These are phyloP conservation scores for Eumaeus atala DNA, from an alignment of 1,140 invertebrate species.

Conservation along the genomic window DNA sequence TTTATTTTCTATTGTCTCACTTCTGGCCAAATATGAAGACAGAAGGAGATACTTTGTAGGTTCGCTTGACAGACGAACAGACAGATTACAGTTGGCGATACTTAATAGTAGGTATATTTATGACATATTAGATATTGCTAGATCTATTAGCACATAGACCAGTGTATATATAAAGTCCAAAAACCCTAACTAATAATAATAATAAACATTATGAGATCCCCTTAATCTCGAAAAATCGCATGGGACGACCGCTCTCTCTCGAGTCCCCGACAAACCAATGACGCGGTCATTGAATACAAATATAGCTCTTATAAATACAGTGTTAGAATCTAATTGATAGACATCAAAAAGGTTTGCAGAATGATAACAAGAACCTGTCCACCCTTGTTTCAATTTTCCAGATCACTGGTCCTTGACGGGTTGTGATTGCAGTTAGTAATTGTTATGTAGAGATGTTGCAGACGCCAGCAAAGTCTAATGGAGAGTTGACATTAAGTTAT, in stretches of 20 bases:
- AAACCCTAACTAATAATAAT: conserved; percentile 41
- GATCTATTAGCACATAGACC: too few relatives aligned
- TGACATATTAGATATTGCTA: too few relatives aligned
- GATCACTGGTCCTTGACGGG: conserved; percentile 46
- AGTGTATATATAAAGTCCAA: conserved; percentile 15
- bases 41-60: too few relatives aligned
- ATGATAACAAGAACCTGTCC: conserved; percentile 16
- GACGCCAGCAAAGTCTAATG: conserved; percentile 30
- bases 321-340: not conserved
- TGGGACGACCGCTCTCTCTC: conserved; percentile 28
- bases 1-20: too few relatives aligned
- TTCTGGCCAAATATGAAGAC: too few relatives aligned
- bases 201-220: conserved; percentile 37
- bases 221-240: conserved; percentile 50
- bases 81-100: too few relatives aligned
- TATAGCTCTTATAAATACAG: conserved; percentile 5
- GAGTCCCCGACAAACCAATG: conserved; percentile 3
- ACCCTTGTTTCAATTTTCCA: conserved; percentile 69
- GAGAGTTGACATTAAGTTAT: not conserved
- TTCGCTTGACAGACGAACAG: too few relatives aligned
- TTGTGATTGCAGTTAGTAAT: conserved; percentile 40
- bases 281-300: conserved; percentile 3
- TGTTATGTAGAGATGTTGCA: conserved; percentile 28
- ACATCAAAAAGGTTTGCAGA: conserved; percentile 1
- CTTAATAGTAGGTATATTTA: too few relatives aligned